Evolutionary conservation across 2,888 invertebrate genomes (phyloP), one percentile per base, ranked within the genome.

Genomic region (Oscheius sp.): DNA sequence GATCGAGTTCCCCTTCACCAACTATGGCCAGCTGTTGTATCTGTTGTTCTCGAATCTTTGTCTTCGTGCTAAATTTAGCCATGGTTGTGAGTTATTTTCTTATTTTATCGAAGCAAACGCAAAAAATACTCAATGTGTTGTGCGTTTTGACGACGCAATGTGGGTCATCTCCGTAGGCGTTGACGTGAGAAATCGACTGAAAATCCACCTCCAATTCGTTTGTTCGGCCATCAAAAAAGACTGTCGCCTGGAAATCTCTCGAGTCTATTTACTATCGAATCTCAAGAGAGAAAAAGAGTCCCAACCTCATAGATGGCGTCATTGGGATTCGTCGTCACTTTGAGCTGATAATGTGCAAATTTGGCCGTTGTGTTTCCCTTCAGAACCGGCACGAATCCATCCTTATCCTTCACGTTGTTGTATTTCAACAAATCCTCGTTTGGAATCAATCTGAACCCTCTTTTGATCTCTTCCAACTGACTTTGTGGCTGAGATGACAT

Each of bases 341-440:
- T 93, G 15, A 95, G 87, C 86, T 94, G 94, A 87, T 92, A 94
- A 70, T 92, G 88, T 65, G 92, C 91, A 29, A 88, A 89, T 0
- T 89, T 88, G 0, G 91, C 82, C 23, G 88, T 85, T 1, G 92
- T 90, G 72, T 90, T 88, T 29, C 91, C 91, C 0, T 90, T 90
- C 79, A 95, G 90, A 86, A 93, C 92, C 0, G 93, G 92, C 0
- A 92, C 89, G 80, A 93, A 93, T 0, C 95, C 95, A 86, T 96
- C 95, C 0, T 87, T 87, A 87, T 96, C 95, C 8, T 90, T 90
- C 55, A 92, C 73, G 23, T 75, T 71, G 42, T 73, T 73, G 70
- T 84, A 82, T 42, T 72, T 68, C 42, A 88, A 76, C n/a, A 89
- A 75, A 4, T 85, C 69, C 4, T 82, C 78, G 83, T 92, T 92